phyloP scores from a whole-genome alignment of 2,888 invertebrate genomes.

The Ophion obscuratus region DNA sequence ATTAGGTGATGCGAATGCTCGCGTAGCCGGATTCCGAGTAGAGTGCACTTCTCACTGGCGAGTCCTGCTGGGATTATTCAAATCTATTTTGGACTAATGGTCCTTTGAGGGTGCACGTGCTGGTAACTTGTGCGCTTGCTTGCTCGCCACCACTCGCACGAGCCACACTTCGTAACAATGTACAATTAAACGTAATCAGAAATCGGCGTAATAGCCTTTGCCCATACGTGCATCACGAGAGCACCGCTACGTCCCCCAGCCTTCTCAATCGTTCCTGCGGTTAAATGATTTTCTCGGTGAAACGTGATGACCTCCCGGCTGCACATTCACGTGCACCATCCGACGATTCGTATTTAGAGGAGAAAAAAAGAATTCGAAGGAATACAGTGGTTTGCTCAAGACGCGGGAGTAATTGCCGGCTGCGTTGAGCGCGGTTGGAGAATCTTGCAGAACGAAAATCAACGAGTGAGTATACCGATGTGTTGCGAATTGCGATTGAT shows the following conservation, averaged over 20 bases:
- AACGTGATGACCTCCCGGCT: neutral
- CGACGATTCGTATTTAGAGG: neutral
- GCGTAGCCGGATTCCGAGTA: too few species aligned
- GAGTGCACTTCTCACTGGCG: neutral
- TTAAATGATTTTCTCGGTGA: neutral
- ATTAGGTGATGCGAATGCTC: neutral
- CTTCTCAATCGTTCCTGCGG: neutral
- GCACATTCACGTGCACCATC: neutral
- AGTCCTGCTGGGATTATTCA: neutral
- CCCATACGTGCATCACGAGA: neutral
- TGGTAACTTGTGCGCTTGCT: neutral
- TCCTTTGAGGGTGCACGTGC: neutral
- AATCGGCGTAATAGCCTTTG: conserved; percentile 30
- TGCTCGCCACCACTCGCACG: neutral
- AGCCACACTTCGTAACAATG: neutral
- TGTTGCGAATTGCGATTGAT: too few species aligned
- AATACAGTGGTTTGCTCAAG: neutral
- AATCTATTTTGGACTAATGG: neutral
- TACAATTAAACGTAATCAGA: conserved; percentile 51
- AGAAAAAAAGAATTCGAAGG: neutral
- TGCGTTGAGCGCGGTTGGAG: neutral
- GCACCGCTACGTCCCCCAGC: conserved; percentile 10
- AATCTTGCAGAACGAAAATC: neutral
- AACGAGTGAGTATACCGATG: neutral
- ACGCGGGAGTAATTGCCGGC: neutral